Conservation (phyloP, 2,113 vertebrate genomes). For the Megaceryle torquata region DNA sequence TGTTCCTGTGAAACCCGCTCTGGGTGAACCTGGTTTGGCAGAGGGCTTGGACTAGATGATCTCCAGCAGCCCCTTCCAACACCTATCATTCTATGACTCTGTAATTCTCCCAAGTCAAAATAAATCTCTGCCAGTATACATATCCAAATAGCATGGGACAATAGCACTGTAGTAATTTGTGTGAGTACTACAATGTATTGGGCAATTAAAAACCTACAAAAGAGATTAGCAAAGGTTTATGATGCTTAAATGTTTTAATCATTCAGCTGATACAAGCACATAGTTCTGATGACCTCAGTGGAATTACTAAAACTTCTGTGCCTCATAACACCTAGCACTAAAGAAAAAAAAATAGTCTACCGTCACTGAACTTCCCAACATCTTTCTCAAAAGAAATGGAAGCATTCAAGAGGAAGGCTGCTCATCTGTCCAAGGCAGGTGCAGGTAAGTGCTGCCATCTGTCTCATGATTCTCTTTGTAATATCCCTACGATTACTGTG, state of each 20-base stretch:
- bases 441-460: conserved; percentile 50
- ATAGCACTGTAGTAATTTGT: not conserved
- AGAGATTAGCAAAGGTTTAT: not conserved
- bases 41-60: not conserved
- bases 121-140: not conserved
- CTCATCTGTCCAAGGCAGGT: conserved; percentile 24
- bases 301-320: not conserved
- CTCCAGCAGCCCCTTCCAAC: not conserved
- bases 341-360: not conserved
- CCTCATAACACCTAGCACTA: not conserved
- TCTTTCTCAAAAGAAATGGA: not conserved
- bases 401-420: not conserved
- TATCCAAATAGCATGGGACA: not conserved
- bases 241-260: not conserved
- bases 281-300: not conserved
- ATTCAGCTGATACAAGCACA: not conserved
- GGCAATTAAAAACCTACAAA: not conserved
- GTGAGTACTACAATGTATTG: not conserved
- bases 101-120: not conserved
- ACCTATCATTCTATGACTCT: not conserved
- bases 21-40: not conserved
- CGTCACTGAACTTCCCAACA: not conserved
- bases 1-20: not conserved
- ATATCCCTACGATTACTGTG: not conserved
- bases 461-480: not conserved